These are phyloP conservation scores for Phalacrocorax carbo DNA, from an alignment of 2,113 vertebrate species.

Conservation along the genomic window DNA sequence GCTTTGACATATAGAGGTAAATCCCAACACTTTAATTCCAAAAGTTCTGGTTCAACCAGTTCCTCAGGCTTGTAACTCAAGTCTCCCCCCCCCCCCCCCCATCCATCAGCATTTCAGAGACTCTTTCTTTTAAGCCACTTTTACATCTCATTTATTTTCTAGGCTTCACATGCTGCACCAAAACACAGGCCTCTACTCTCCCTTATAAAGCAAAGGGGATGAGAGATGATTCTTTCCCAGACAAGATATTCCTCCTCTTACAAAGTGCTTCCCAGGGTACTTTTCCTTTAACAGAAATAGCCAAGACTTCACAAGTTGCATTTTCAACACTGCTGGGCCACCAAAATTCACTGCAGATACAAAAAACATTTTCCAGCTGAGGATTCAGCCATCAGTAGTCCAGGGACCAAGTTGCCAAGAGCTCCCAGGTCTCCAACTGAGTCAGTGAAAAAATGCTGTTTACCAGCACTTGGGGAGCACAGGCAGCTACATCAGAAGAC, in stretches of 20 bases:
- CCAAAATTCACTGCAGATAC: neutral
- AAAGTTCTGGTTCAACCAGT: neutral
- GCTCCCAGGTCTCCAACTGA: neutral
- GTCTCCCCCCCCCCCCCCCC: neutral
- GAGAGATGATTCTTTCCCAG: neutral
- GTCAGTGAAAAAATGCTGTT: neutral
- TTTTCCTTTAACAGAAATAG: slow-evolving; percentile 9
- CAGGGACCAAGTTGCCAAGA: neutral
- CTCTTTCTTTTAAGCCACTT: neutral
- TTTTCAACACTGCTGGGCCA: neutral
- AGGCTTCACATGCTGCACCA: neutral
- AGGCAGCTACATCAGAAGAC: neutral
- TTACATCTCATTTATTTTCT: neutral
- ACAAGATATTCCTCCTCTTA: neutral
- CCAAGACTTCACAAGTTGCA: neutral
- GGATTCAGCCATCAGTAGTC: neutral
- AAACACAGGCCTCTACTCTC: neutral
- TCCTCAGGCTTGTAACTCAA: neutral
- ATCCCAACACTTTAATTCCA: neutral
- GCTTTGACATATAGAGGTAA: neutral
- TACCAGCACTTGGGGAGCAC: neutral
- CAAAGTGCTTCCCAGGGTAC: neutral
- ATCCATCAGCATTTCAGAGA: neutral
- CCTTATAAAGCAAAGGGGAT: neutral
- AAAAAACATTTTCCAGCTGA: neutral